These are phyloP conservation scores for Brotula barbata DNA, from an alignment of 2,797 vertebrate genomes.

Conservation along the genomic window DNA sequence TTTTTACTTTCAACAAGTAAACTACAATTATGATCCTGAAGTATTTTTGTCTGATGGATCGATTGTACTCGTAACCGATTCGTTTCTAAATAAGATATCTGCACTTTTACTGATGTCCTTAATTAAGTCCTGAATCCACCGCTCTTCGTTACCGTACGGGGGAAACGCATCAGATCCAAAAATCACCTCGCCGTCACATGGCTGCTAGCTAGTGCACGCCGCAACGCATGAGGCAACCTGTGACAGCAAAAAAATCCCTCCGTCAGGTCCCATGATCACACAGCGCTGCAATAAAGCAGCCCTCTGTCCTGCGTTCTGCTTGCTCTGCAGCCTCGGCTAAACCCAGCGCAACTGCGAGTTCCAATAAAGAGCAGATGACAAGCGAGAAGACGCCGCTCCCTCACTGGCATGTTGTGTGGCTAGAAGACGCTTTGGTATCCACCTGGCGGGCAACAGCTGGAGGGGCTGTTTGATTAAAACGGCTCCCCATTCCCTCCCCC, in stretches of 20 bases:
- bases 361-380: conserved; percentile 28
- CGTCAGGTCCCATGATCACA: conserved; percentile 44
- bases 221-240: conserved; percentile 17
- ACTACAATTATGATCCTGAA: too few species aligned
- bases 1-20: too few species aligned
- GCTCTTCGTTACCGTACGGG: too few species aligned
- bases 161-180: too few species aligned
- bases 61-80: too few species aligned
- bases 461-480: conserved; percentile 61
- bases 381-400: conserved; percentile 16
- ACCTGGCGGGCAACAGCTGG: conserved; percentile 55
- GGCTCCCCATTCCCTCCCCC: conserved; percentile 7
- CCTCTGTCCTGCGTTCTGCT: conserved; percentile 18
- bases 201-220: neutral
- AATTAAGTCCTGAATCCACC: too few species aligned
- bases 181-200: neutral
- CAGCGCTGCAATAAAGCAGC: conserved; percentile 18
- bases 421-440: conserved; percentile 31
- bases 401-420: conserved; percentile 4
- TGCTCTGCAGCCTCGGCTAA: conserved; percentile 37
- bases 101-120: too few species aligned
- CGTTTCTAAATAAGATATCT: too few species aligned
- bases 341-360: conserved; percentile 17
- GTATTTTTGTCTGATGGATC: too few species aligned
- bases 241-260: conserved; percentile 24